Evolutionary conservation across 1,140 invertebrate genomes (phyloP).

Genomic region (Lordiphosa stackelbergi): DNA sequence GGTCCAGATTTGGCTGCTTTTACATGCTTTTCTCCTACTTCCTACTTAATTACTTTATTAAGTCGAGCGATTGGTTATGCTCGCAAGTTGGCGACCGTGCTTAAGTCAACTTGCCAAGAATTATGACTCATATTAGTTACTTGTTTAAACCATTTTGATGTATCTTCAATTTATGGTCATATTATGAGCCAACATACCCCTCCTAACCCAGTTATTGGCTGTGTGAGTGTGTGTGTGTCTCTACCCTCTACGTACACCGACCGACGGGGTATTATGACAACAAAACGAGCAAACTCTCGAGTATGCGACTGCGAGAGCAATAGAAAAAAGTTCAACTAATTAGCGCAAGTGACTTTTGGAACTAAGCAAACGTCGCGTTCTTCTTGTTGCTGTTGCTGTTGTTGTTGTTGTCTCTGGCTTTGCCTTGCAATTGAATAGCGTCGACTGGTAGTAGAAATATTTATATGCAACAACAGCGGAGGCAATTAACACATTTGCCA

Average conservation of each 20-base stretch:
- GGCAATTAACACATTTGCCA: constrained; percentile 62
- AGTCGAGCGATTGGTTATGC: no score
- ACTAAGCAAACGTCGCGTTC: constrained; percentile 18
- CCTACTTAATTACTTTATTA: no score
- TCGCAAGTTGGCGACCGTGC: no score
- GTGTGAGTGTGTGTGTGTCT: no score
- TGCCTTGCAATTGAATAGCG: constrained; percentile 34
- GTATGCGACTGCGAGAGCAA: constrained; percentile 9
- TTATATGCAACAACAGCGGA: constrained; percentile 22
- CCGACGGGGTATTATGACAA: constrained; percentile 18
- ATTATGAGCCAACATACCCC: neutral
- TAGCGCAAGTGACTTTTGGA: constrained; percentile 73
- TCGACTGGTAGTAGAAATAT: constrained; percentile 38
- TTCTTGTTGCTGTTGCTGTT: constrained; percentile 20
- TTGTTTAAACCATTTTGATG: no score
- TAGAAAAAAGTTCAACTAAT: constrained; percentile 66
- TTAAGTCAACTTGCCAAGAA: no score
- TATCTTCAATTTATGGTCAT: no score
- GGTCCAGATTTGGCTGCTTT: no score
- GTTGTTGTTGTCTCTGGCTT: constrained; percentile 7
- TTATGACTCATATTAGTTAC: no score
- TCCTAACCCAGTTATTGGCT: neutral
- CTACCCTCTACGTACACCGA: constrained; percentile 4
- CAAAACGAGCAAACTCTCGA: constrained; percentile 13
- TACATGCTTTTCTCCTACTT: no score